A percentile compares a stretch with the other conserved stretches of the same genome.
phyloP scores from a whole-genome alignment of 2,888 invertebrate species.

The Nycteola revayana region DNA sequence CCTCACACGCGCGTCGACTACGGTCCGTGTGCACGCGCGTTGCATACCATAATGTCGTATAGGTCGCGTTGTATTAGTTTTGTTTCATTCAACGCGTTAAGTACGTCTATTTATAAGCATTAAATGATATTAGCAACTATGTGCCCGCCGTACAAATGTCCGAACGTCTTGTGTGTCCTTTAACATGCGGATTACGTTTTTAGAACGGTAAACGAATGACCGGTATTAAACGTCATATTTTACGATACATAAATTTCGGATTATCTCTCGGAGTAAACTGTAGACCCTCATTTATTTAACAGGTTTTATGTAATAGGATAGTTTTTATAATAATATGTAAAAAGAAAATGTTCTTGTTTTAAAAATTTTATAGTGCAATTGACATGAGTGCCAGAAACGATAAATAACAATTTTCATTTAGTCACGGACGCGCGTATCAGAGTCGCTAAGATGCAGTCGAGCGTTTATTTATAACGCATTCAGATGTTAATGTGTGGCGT shows the following conservation, averaged over 20 bases:
- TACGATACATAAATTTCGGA: too few relatives aligned
- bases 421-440: background rate
- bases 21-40: conserved; percentile 30
- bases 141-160: conserved; percentile 34
- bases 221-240: conserved; percentile 22
- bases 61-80: too few relatives aligned
- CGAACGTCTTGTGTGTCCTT: conserved; percentile 33
- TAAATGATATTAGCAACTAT: conserved; percentile 43
- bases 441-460: background rate
- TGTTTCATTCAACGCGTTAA: too few relatives aligned
- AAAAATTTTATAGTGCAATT: too few relatives aligned
- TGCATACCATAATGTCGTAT: conserved; percentile 30
- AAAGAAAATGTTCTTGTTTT: too few relatives aligned
- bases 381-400: background rate
- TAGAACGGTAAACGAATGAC: conserved; percentile 23
- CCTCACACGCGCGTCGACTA: conserved; percentile 28
- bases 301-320: too few relatives aligned
- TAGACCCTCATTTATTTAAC: too few relatives aligned
- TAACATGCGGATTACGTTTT: conserved; percentile 19
- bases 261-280: too few relatives aligned
- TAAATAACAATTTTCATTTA: background rate
- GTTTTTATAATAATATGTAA: too few relatives aligned
- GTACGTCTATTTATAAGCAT: conserved; percentile 43
- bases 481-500: background rate
- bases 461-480: background rate